These are phyloP conservation scores for Ophion ventricosus DNA, from an alignment of 2,888 invertebrate species.

Conservation along the genomic window DNA sequence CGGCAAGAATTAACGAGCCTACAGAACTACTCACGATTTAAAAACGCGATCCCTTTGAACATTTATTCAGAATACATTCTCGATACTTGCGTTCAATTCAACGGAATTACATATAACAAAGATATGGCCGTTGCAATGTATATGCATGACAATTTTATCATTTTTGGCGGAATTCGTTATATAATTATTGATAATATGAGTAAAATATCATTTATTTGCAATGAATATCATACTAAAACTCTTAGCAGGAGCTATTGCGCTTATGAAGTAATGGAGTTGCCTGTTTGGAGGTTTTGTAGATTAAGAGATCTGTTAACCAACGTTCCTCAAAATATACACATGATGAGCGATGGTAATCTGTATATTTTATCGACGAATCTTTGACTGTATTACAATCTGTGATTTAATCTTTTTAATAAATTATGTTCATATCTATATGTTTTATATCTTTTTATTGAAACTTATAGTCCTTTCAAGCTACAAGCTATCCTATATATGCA, in stretches of 20 bases:
- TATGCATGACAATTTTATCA: slow-evolving; percentile 9
- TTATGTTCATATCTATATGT: not conserved
- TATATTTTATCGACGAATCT: slow-evolving; percentile 12
- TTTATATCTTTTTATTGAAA: slow-evolving; percentile 10
- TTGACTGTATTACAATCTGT: not conserved
- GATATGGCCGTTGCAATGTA: slow-evolving; percentile 9
- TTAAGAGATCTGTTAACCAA: slow-evolving; percentile 15
- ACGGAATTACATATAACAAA: slow-evolving; percentile 5
- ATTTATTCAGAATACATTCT: not conserved
- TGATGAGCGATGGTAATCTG: slow-evolving; percentile 19
- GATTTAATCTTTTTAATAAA: slow-evolving; percentile 11
- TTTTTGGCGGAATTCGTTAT: slow-evolving; percentile 19
- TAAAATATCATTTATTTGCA: slow-evolving; percentile 16
- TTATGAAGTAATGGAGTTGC: slow-evolving; percentile 10
- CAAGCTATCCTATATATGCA: not conserved
- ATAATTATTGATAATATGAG: slow-evolving; percentile 2
- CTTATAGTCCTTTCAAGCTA: not conserved
- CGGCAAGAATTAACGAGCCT: not conserved
- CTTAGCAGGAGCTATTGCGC: slow-evolving; percentile 8
- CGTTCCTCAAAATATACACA: slow-evolving; percentile 22
- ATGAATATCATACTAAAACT: slow-evolving; percentile 1
- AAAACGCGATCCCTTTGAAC: not conserved
- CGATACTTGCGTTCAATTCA: not conserved
- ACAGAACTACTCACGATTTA: not conserved
- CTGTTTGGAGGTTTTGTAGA: slow-evolving; percentile 8